Base-by-base conservation (phyloP, 2,888 invertebrate species). In the Dicranocentrus wangi region DNA sequence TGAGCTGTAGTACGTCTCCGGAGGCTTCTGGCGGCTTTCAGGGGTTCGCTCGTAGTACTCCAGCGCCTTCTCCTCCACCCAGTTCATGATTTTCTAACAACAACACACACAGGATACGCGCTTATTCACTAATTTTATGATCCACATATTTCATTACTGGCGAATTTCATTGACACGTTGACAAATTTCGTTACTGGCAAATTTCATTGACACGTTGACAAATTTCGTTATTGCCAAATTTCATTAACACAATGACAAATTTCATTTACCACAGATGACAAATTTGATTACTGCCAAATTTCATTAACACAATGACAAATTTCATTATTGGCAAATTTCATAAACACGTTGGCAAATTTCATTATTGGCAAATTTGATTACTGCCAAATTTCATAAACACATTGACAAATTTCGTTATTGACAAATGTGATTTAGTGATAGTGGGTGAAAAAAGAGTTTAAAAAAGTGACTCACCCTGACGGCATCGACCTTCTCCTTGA, bases 401-500 rank as follows among this genome's bases (percentile, higher is more conserved):
- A 7, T n/a, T 21, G 5, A 51, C 5, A 51, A 5, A 51, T 13
- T 3, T 51, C n/a, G 5, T 51, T 51, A 51, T 51, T 51, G n/a
- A n/a, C n/a, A n/a, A n/a, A n/a, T n/a, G n/a, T n/a, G n/a, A n/a
- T n/a, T n/a, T n/a, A n/a, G n/a, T n/a, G n/a, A n/a, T n/a, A n/a
- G n/a, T n/a, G n/a, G n/a, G n/a, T n/a, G n/a, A n/a, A n/a, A n/a
- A n/a, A n/a, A n/a, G n/a, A n/a, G n/a, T n/a, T n/a, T n/a, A n/a
- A n/a, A n/a, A n/a, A n/a, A n/a, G n/a, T 51, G 13, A 79, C 87
- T 89, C 90, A 93, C 93, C 90, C 91, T 91, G 76, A 96, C 94
- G n/a, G 96, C 95, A 87, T 95, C 94, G 91, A 95, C 94, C 92
- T 96, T 96, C 87, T 94, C 92, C 58, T 93, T 93, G 86, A 96